phyloP scores from a whole-genome alignment of 1,140 invertebrate genomes.

The Phthorimaea operculella region DNA sequence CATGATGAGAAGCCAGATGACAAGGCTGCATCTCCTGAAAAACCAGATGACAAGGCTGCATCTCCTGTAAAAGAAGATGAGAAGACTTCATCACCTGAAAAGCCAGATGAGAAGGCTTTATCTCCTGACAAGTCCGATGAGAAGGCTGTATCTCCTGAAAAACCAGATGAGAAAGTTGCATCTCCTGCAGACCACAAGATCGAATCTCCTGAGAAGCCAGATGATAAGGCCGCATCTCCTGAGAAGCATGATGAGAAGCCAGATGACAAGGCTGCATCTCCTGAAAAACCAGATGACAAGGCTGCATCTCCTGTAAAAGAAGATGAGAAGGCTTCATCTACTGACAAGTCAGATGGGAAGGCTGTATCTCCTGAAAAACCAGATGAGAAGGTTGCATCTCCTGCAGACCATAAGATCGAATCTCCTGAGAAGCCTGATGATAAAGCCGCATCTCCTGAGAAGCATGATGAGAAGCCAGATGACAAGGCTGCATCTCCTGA shows the following conservation, averaged over 20 bases:
- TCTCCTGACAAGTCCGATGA: not conserved
- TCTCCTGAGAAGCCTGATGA: not conserved
- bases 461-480: too few relatives aligned
- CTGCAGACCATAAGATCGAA: not conserved
- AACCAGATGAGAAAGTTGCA: too few relatives aligned
- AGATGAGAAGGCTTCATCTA: not conserved
- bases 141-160: not conserved
- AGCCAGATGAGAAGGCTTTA: not conserved
- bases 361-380: not conserved
- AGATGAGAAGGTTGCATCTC: not conserved
- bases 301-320: not conserved
- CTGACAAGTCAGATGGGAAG: not conserved
- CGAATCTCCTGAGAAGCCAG: not conserved
- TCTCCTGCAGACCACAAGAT: not conserved
- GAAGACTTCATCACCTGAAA: not conserved
- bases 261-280: not conserved
- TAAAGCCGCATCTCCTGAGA: not conserved
- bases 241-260: not conserved
- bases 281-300: not conserved
- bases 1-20: not conserved
- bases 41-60: not conserved
- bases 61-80: not conserved
- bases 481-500: too few relatives aligned
- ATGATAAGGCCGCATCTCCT: conserved; percentile 3
- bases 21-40: not conserved